phyloP scores from a whole-genome alignment of 2,797 vertebrate genomes.

The Parambassis ranga region DNA sequence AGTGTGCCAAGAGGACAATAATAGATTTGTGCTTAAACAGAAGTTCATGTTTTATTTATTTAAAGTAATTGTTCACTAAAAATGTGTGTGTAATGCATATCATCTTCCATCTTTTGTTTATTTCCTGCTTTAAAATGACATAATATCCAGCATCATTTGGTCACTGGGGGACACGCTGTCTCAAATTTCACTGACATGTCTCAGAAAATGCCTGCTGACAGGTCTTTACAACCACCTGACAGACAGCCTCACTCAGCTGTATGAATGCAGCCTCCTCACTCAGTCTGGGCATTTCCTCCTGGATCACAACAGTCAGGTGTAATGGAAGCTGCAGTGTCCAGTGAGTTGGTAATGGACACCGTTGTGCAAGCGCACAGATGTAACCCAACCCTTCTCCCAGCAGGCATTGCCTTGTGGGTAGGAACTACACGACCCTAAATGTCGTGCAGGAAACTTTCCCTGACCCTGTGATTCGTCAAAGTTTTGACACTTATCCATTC shows the following conservation, averaged over 20 bases:
- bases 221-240: slow-evolving; percentile 16
- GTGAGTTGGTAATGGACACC: slow-evolving; percentile 65
- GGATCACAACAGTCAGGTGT: slow-evolving; percentile 57
- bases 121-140: too few relatives aligned
- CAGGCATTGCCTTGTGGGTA: slow-evolving; percentile 25
- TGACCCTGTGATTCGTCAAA: slow-evolving; percentile 15
- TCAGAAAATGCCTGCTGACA: slow-evolving; percentile 18
- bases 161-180: background rate
- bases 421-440: slow-evolving; percentile 12
- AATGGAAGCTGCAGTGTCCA: slow-evolving; percentile 54
- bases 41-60: too few relatives aligned
- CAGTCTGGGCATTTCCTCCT: slow-evolving; percentile 52
- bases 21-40: background rate
- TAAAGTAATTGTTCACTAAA: too few relatives aligned
- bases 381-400: slow-evolving; percentile 44
- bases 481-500: too few relatives aligned
- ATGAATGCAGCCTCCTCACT: slow-evolving; percentile 1
- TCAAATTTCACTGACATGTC: slow-evolving; percentile 17
- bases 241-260: slow-evolving; percentile 12
- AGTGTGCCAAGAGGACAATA: background rate
- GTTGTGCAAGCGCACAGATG: slow-evolving; percentile 25
- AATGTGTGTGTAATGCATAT: too few relatives aligned
- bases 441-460: slow-evolving; percentile 54
- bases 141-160: background rate
- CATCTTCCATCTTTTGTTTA: too few relatives aligned